Evolutionary conservation across 2,113 vertebrate genomes (phyloP), one percentile per base, ranked within the genome.

Genomic region (Galeopterus variegatus): DNA sequence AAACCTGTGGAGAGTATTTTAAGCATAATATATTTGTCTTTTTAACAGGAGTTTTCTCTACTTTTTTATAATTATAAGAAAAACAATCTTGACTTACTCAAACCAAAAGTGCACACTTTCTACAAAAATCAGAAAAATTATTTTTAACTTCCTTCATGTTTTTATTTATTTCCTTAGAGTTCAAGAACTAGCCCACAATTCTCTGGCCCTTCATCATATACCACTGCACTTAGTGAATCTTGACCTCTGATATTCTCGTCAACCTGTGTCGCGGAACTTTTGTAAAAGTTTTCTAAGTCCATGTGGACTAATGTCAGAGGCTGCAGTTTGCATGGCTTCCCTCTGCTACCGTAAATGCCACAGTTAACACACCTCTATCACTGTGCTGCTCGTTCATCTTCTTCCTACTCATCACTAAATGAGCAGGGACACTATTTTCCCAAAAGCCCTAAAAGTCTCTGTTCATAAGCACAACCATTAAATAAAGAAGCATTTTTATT

Each of bases 231-330:
- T 65, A 72, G 54, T 94, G 77, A 88, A 81, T 60, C 77, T 50
- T 94, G 94, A 79, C 82, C 77, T 97, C 56, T 91, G 79, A 64
- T 70, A 86, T 72, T 62, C 73, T 64, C 89, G 60, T 85, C 69
- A 95, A 94, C 36, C 60, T 56, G 3, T 50, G 3, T n/a, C 69
- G 58, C 23, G 52, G 58, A 93, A 94, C 28, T 70, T 95, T 6
- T 17, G 33, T 90, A 73, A 94, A 75, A 33, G 62, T 75, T 85
- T 92, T 65, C 90, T 86, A 72, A 80, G 70, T 89, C 56, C 8
- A 50, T 88, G 69, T 64, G 88, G 91, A 92, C 31, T 69, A 88
- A 70, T 91, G 86, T 95, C 93, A 94, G 31, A 94, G 82, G n/a
- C 72, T 60, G 0, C 50, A 31, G 6, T 62, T 26, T 18, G 33